Conservation (phyloP, 2,797 vertebrate species). For the Xiphorhynchus erythropygius region DNA sequence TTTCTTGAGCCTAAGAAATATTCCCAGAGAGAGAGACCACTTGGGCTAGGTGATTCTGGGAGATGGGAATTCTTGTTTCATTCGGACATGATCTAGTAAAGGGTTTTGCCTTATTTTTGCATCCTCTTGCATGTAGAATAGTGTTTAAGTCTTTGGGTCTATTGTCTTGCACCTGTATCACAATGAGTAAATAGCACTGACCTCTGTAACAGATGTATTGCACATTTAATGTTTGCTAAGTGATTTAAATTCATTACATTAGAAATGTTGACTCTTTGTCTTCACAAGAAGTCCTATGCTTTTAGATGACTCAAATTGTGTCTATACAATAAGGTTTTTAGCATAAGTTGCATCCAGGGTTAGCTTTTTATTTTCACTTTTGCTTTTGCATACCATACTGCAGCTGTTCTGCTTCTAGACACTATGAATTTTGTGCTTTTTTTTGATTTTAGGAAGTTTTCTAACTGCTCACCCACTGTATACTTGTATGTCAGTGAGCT, state of each 20-base stretch:
- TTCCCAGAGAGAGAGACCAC: neutral
- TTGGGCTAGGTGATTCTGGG: neutral
- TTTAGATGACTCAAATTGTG: neutral
- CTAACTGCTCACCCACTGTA: neutral
- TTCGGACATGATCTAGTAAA: neutral
- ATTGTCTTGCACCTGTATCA: neutral
- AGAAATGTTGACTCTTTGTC: neutral
- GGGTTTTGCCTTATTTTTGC: neutral
- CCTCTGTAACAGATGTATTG: slow-evolving; percentile 25
- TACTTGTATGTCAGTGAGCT: neutral
- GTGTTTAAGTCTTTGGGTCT: neutral
- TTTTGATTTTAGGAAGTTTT: neutral
- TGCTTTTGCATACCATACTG: neutral
- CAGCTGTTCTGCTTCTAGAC: neutral
- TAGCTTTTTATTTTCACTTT: neutral
- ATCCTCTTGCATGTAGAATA: neutral
- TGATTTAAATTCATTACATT: slow-evolving; percentile 7
- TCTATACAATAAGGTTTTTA: neutral
- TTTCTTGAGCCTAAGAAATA: neutral
- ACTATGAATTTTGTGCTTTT: neutral
- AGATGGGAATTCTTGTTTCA: neutral
- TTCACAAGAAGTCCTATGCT: neutral
- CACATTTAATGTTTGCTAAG: slow-evolving; percentile 32
- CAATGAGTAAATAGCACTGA: slow-evolving; percentile 25
- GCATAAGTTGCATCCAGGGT: neutral